phyloP scores from a whole-genome alignment of 2,888 invertebrate genomes.

The Macropis europaea region DNA sequence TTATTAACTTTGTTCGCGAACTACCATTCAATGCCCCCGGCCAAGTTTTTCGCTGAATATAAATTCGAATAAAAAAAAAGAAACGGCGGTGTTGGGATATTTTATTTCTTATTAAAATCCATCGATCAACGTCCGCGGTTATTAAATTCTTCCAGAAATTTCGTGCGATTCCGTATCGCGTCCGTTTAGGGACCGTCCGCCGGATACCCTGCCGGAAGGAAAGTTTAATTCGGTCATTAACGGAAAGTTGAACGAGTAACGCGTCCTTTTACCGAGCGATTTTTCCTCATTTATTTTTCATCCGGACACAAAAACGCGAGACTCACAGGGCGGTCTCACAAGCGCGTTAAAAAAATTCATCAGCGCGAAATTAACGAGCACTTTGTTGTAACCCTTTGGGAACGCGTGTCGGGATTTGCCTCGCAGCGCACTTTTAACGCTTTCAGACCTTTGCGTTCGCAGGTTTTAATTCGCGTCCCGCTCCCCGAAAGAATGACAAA shows the following conservation, averaged over 20 bases:
- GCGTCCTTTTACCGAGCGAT: neutral
- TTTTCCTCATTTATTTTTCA: neutral
- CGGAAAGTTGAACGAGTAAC: no score
- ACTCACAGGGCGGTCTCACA: neutral
- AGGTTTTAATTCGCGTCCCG: neutral
- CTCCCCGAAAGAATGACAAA: no score
- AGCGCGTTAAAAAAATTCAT: neutral
- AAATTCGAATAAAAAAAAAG: no score
- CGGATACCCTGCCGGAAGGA: no score
- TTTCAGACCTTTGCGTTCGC: neutral
- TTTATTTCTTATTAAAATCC: no score
- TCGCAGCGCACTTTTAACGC: neutral
- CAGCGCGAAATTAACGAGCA: constrained; percentile 7
- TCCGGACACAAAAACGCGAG: neutral
- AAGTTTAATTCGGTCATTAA: no score
- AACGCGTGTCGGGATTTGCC: neutral
- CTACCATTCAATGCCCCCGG: neutral
- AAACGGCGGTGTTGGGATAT: no score
- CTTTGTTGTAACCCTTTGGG: neutral
- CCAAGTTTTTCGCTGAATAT: neutral
- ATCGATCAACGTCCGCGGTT: no score
- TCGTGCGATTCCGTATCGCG: no score
- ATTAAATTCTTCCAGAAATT: no score
- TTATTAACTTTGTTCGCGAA: neutral
- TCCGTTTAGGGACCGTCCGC: no score